Base-by-base conservation (phyloP, 1,140 invertebrate species). In the Sipha flava region DNA sequence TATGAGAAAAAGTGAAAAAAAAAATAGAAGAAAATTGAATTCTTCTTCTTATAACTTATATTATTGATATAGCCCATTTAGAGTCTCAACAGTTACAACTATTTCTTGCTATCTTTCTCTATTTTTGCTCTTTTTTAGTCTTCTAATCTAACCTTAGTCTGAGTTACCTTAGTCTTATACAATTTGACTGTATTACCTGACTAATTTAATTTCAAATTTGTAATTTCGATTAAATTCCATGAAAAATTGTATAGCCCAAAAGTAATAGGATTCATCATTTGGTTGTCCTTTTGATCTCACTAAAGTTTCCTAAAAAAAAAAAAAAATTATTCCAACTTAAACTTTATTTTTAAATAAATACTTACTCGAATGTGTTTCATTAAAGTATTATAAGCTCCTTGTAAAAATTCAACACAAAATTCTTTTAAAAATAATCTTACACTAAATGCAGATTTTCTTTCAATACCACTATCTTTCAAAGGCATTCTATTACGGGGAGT, bases 161-260 rank as follows among this genome's bases (percentile, higher is more conserved):
- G n/a, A n/a, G n/a, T n/a, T n/a, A n/a, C n/a, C n/a, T n/a, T n/a
- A n/a, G n/a, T n/a, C n/a, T n/a, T n/a, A n/a, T n/a, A n/a, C n/a
- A n/a, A n/a, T n/a, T n/a, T n/a, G n/a, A n/a, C n/a, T n/a, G n/a
- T n/a, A 86, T 88, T 87, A 95, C 93, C 93, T 94, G 72, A 98
- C 91, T 82, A 95, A 88, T 86, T 95, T 94, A 81, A 97, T 90
- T 86, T 94, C 89, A 84, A 95, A 94, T 83, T 91, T 91, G 83
- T 91, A 89, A 83, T 91, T 88, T 82, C 97, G 90, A 89, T 97
- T 97, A 86, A 98, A 98, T 86, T 97, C 94, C 95, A 98, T 97
- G 85, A 98, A 98, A 87, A 98, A 99, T 84, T 92, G 91, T 83
- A 98, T 87, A 9, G 94, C 91, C 95, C 95, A 98, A 62, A 98